A percentile compares a stretch with the other conserved stretches of the same genome.
Conservation (phyloP, 2,113 vertebrate genomes). For the Epinephelus moara region DNA sequence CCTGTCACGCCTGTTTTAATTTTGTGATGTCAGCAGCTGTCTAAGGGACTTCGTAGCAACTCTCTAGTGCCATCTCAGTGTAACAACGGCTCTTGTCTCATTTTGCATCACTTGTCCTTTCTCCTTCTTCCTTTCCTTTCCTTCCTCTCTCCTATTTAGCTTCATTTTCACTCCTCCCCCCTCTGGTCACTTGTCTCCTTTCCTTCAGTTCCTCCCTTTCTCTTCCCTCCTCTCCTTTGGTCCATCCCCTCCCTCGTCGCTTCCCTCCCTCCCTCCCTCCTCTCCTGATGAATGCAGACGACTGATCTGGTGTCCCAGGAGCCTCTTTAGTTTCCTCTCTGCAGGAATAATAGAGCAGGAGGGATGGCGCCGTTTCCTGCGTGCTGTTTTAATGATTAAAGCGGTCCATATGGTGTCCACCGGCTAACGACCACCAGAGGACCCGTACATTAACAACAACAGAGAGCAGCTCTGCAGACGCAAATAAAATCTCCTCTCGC, state of each 20-base stretch:
- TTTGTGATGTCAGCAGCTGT: too few relatives aligned
- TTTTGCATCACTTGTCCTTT: background rate
- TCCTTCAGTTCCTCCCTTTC: background rate
- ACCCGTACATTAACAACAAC: constrained; percentile 1
- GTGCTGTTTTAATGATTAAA: constrained; percentile 35
- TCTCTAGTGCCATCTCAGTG: too few relatives aligned
- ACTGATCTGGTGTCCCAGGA: constrained; percentile 7
- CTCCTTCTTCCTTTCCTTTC: background rate
- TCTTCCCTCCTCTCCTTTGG: background rate
- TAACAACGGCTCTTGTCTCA: too few relatives aligned
- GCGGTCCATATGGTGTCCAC: constrained; percentile 3
- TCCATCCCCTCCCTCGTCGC: background rate
- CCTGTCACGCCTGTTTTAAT: too few relatives aligned
- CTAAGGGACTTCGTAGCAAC: too few relatives aligned
- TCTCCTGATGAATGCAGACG: constrained; percentile 32
- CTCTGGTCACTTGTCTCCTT: background rate
- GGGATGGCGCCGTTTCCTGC: background rate
- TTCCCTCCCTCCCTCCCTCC: background rate
- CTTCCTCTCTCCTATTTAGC: background rate
- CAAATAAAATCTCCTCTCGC: too few relatives aligned
- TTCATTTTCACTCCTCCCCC: background rate
- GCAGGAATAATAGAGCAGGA: constrained; percentile 20
- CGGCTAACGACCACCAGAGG: background rate
- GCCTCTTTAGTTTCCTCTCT: constrained; percentile 18
- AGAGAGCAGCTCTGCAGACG: background rate